Base-by-base conservation (phyloP, 1,140 invertebrate genomes). In the Notospermus geniculatus region DNA sequence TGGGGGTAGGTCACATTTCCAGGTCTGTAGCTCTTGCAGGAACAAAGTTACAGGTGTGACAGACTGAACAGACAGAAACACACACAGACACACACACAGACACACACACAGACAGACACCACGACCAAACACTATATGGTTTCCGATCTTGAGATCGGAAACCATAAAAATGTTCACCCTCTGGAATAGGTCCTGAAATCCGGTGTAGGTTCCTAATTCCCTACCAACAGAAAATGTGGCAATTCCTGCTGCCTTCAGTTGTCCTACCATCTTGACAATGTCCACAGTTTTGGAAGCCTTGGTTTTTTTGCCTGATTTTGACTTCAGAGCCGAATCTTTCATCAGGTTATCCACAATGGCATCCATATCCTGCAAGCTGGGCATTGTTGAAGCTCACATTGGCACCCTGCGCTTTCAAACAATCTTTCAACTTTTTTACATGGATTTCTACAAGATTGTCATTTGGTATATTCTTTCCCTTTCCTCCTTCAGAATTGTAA, bases 391-490 rank as follows among this genome's bases (percentile, higher is more conserved):
- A 50, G 9, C 9, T 50, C 4, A 50, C n/a, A n/a, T 50, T 50
- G 4, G 46, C 46, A 23, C 46, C 46, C n/a, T 50, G 46, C 4
- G n/a, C 46, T 23, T 27, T 19, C n/a, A 50, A 50, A 9, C 25
- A 23, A 9, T 50, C 19, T n/a, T 50, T 50, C 25, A 50, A 23
- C 25, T 50, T 50, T n/a, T 50, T 50, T 23, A 50, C 46, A 23
- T 50, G n/a, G 4, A 50, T n/a, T 50, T 50, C 46, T 7, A 50
- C 46, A 19, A 50, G 46, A 50, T 50, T 50, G 25, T 50, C 46
- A n/a, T 50, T 50, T 23, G 46, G 46, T 5, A 50, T 7, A n/a
- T 50, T 50, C 15, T 36, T 36, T 36, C 32, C 32, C 19, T 7
- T 23, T 50, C 46, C 46, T 7, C 46, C 46, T n/a, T 27, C 9